Evolutionary conservation across 2,888 invertebrate genomes (phyloP), one percentile per base, ranked within the genome.

Genomic region (Drosophila pseudotakahashii): DNA sequence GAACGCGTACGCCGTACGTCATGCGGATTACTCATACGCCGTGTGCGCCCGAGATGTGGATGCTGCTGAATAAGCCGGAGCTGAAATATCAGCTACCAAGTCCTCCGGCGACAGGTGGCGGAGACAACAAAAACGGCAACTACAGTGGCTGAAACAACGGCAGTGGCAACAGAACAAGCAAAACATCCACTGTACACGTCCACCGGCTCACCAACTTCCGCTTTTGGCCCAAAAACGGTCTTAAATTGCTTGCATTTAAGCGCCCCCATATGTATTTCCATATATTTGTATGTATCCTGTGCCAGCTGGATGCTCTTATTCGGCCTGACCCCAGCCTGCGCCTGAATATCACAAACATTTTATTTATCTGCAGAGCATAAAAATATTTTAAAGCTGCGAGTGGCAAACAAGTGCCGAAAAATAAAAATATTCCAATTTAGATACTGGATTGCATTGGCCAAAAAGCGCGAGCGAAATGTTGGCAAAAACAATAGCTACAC

Each of bases 101-200:
- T 77, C 79, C 74, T 42, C 58, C 32, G 83, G 82, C 86, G 82
- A 81, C 82, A 83, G 82, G 82, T 83, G 88, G 69, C 70, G 66
- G 53, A 50, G 60, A 51, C 75, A 73, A 52, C 41, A 64, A 37
- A 44, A 67, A 14, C 30, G 45, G 42, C 48, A 48, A 34, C 53
- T 51, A 30, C 51, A 66, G 57, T 48, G 52, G 41, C 32, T 45
- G n/a, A 41, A 66, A 57, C 60, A 73, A 44, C 37, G 60, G 36
- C 37, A 51, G 45, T 30, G 37, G 45, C 51, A 55, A 32, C 48
- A 42, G 41, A 63, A 23, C 19, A 30, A 58, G 58, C 64, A 47
- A 51, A 41, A 52, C 60, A 48, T 66, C 51, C 59, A 47, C 34
- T 11, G 1, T 10, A 32, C 10, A 9, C 9, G 32, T 10, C 32